Percentiles rank a stretch among this genome's conserved stretches.
Evolutionary conservation across 2,113 vertebrate genomes (phyloP).

Genomic region (Eonycteris spelaea): DNA sequence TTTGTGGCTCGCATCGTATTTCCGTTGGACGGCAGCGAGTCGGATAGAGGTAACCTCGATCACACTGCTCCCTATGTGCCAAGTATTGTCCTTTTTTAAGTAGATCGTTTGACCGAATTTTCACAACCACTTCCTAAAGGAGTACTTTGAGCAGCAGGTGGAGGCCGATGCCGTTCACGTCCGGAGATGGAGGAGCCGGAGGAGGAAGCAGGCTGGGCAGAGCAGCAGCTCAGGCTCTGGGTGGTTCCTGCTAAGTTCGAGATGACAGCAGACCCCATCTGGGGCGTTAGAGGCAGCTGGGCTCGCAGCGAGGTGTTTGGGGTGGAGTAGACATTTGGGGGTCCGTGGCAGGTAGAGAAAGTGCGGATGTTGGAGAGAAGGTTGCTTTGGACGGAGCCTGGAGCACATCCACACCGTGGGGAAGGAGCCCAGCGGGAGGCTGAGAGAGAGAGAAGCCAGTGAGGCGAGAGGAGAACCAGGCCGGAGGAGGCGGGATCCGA

Average conservation of each 20-base stretch:
- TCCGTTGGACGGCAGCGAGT: neutral
- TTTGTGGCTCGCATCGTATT: neutral
- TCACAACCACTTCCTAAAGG: neutral
- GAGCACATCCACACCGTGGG: no score
- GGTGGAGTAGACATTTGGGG: neutral
- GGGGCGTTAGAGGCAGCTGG: neutral
- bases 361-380: neutral
- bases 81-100: neutral
- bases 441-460: neutral
- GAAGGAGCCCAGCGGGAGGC: neutral
- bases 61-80: neutral
- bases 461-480: neutral
- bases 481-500: no score
- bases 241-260: neutral
- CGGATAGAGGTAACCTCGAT: neutral
- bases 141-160: neutral
- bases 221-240: neutral
- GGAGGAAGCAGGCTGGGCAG: neutral
- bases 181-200: neutral
- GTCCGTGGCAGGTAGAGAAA: neutral
- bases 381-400: no score
- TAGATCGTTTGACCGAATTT: neutral
- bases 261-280: neutral
- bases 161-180: neutral
- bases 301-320: neutral